Percentiles rank a stretch among this genome's conserved stretches.
phyloP scores from a whole-genome alignment of 2,113 vertebrate species.

The Macquaria australasica region DNA sequence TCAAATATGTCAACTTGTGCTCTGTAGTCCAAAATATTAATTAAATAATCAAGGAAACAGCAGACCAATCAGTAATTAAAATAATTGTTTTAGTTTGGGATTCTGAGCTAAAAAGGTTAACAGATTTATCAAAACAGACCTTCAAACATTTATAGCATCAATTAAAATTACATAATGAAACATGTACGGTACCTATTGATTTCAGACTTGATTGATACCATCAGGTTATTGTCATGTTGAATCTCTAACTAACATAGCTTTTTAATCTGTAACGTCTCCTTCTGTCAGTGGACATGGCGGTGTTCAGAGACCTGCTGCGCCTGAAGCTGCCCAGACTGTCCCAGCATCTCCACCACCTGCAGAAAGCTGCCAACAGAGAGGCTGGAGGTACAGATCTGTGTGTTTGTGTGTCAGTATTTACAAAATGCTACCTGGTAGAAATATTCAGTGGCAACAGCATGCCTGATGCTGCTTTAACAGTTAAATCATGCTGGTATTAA shows the following conservation, averaged over 20 bases:
- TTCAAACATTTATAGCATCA: background rate
- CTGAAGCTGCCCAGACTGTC: conserved; percentile 81
- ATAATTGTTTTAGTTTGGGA: background rate
- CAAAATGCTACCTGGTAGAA: background rate
- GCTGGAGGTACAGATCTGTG: conserved; percentile 70
- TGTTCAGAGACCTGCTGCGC: conserved; percentile 81
- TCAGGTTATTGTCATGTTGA: background rate
- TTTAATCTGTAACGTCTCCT: background rate
- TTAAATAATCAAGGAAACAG: background rate
- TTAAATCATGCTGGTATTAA: background rate
- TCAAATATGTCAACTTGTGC: background rate
- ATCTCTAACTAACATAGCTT: background rate
- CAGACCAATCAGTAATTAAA: background rate
- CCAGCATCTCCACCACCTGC: conserved; percentile 79
- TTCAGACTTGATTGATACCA: background rate
- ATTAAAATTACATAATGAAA: background rate
- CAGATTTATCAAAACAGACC: background rate
- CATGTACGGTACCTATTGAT: background rate
- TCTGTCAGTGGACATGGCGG: conserved; percentile 80
- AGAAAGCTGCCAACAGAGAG: conserved; percentile 77
- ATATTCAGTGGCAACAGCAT: background rate
- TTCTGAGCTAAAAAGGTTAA: background rate
- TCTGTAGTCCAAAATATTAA: background rate
- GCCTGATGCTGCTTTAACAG: background rate
- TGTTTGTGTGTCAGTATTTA: background rate